Percentiles rank a stretch among this genome's conserved stretches.
These are phyloP conservation scores for Brachypteracias leptosomus DNA, from an alignment of 2,113 vertebrate genomes.

Conservation along the genomic window DNA sequence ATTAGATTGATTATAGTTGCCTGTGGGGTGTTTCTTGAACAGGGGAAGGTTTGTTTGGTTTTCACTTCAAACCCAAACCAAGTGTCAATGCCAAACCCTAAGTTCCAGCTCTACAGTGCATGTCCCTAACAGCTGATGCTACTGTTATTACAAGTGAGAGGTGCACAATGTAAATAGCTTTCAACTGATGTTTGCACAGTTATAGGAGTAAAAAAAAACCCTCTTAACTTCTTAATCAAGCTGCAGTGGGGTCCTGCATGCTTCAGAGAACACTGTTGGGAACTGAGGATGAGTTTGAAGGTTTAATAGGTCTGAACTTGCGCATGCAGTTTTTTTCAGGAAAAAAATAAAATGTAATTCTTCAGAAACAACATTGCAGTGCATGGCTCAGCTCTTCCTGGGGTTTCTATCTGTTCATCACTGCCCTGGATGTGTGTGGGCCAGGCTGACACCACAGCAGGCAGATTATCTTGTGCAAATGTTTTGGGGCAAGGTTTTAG, in stretches of 20 bases:
- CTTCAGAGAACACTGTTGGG: slow-evolving; percentile 27
- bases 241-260: slow-evolving; percentile 22
- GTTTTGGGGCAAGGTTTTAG: background rate
- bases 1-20: slow-evolving; percentile 25
- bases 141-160: background rate
- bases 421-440: background rate
- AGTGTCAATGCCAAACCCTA: slow-evolving; percentile 34
- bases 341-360: slow-evolving; percentile 64
- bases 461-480: background rate
- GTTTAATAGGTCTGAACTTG: slow-evolving; percentile 53
- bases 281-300: slow-evolving; percentile 57
- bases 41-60: background rate
- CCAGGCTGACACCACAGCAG: background rate
- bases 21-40: slow-evolving; percentile 22
- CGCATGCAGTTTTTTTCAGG: slow-evolving; percentile 48
- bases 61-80: slow-evolving; percentile 39
- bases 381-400: background rate
- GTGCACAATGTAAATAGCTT: slow-evolving; percentile 50
- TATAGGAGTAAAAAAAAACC: background rate
- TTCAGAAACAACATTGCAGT: slow-evolving; percentile 8
- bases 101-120: background rate
- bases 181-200: slow-evolving; percentile 22
- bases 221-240: background rate
- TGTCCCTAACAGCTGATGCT: slow-evolving; percentile 22
- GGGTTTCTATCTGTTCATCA: background rate